Percentiles rank a stretch among this genome's conserved stretches.
Evolutionary conservation across 2,888 invertebrate genomes (phyloP).

Genomic region (Leptinotarsa haldemani): DNA sequence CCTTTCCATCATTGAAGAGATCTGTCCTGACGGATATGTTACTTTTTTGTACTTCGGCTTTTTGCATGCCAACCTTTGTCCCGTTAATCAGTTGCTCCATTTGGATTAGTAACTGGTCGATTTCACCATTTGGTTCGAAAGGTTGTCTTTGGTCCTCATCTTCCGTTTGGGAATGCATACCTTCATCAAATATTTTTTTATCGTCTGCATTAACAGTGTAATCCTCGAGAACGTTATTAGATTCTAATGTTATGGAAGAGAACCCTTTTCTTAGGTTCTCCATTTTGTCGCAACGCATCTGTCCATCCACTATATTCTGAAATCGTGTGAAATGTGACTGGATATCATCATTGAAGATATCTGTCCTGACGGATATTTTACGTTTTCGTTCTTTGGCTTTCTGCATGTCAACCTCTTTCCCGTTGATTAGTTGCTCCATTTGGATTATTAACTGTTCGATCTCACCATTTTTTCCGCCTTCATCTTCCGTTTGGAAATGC

Average conservation of each 20-base stretch:
- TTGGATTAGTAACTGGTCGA: slow-evolving; percentile 92
- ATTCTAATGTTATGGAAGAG: slow-evolving; percentile 68
- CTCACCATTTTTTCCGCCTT: slow-evolving; percentile 93
- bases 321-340: too few relatives aligned
- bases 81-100: slow-evolving; percentile 95
- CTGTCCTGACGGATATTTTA: slow-evolving; percentile 96
- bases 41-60: slow-evolving; percentile 93
- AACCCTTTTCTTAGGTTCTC: slow-evolving; percentile 78
- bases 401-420: slow-evolving; percentile 95
- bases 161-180: slow-evolving; percentile 97
- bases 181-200: slow-evolving; percentile 99
- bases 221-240: slow-evolving; percentile 92
- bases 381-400: slow-evolving; percentile 95
- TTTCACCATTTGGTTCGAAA: slow-evolving; percentile 93
- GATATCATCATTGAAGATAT: slow-evolving; percentile 88
- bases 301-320: too few relatives aligned
- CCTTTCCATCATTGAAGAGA: slow-evolving; percentile 92
- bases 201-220: slow-evolving; percentile 43
- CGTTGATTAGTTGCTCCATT: slow-evolving; percentile 95
- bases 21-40: slow-evolving; percentile 97
- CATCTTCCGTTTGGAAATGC: slow-evolving; percentile 94
- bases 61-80: slow-evolving; percentile 95
- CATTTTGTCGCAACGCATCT: slow-evolving; percentile 77
- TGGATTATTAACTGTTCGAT: slow-evolving; percentile 93
- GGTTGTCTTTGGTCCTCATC: slow-evolving; percentile 96